Base-by-base conservation (phyloP, 1,140 invertebrate genomes). In the Hycleus cichorii region DNA sequence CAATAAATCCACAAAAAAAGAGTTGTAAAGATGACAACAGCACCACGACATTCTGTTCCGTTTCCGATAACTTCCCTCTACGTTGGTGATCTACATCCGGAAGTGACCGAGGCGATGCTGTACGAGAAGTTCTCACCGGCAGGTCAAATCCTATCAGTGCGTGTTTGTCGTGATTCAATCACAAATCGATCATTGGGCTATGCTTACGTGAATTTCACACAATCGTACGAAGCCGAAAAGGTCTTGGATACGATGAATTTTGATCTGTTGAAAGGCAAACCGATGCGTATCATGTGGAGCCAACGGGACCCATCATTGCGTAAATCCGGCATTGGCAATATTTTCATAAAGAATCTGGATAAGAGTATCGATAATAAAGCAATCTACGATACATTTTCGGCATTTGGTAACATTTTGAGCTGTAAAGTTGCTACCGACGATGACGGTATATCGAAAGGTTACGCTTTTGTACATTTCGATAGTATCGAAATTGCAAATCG, bases 261-360 rank as follows among this genome's bases (percentile, higher is more conserved):
- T 79, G 97, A 99, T 76, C 85, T 93, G 69, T 87, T 99, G 64
- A 96, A 97, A 75, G 94, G 94, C 59, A 86, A 91, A 68, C 97
- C 97, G 58, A 98, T 99, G 75, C 86, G 97, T 74, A 99, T 99
- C 69, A 99, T 99, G 97, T 99, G 97, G 97, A 98, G 95, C 55
- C 95, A 99, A 78, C 84, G 97, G 71, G 97, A 99, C 82, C 97
- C 97, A 39, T 97, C 96, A 4, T 81, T 99, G 39, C 85, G 97
- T 62, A 95, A 97, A 76, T 99, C 96, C 59, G 97, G 97, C 39
- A 93, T 98, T 64, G 97, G 97, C 47, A 99, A 99, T 79, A 95
- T 99, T 52, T 99, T 99, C 77, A 99, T 99, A 69, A 99, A 99
- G 80, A 99, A 99, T 76, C 80, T 99, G 75, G 96, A 98, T 74